Conservation (phyloP, 2,113 vertebrate genomes). For the Carlito syrichta region DNA sequence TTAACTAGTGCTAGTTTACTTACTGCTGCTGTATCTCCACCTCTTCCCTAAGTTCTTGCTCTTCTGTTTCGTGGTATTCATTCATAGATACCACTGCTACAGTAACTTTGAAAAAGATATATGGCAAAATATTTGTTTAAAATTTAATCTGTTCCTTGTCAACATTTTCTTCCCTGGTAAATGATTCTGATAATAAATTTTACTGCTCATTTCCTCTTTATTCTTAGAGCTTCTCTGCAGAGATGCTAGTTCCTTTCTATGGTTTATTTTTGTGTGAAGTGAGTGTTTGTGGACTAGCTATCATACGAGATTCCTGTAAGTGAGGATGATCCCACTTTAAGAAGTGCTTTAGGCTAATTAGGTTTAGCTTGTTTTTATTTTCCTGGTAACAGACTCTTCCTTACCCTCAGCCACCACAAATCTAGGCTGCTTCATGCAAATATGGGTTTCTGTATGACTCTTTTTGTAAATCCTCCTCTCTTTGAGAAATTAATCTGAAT, state of each 20-base stretch:
- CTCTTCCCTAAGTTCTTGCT: background rate
- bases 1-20: background rate
- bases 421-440: background rate
- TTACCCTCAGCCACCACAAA: background rate
- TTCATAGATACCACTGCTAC: background rate
- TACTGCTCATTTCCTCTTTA: background rate
- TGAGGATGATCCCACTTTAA: no score
- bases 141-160: background rate
- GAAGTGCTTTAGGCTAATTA: background rate
- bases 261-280: background rate
- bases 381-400: background rate
- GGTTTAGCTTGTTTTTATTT: background rate
- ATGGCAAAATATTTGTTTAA: background rate
- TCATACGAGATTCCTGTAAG: background rate
- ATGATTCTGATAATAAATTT: background rate
- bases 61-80: background rate
- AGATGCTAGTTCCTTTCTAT: background rate
- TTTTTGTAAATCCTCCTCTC: background rate
- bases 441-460: background rate
- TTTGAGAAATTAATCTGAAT: background rate
- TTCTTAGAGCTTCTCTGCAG: background rate
- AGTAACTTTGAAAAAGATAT: background rate
- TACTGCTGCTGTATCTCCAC: background rate
- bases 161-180: background rate
- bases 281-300: background rate